Conservation (phyloP, 2,113 vertebrate genomes). For the Trematocara zebra region DNA sequence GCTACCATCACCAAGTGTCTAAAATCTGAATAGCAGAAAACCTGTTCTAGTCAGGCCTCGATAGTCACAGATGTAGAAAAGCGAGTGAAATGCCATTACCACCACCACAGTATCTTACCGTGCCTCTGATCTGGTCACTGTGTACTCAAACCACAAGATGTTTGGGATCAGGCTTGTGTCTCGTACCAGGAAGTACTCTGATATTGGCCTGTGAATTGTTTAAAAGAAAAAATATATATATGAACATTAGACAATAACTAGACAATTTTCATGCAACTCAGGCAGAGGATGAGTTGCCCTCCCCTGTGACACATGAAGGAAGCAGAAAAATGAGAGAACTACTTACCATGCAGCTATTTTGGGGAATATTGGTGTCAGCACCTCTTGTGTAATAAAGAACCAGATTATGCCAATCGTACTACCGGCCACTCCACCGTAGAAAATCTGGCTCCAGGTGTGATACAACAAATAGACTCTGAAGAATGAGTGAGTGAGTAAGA, state of each 20-base stretch:
- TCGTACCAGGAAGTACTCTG: conserved; percentile 97
- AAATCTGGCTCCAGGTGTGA: conserved; percentile 95
- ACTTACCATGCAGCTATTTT: conserved; percentile 97
- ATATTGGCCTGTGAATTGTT: conserved; percentile 80
- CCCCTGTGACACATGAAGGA: background rate
- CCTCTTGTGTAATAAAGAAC: conserved; percentile 96
- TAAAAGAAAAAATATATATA: background rate
- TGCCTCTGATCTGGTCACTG: conserved; percentile 96
- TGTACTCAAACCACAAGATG: conserved; percentile 98
- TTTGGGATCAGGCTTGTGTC: conserved; percentile 99
- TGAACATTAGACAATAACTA: background rate
- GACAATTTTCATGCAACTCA: background rate
- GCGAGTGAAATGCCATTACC: background rate
- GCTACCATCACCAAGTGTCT: background rate
- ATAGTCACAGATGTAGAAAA: background rate
- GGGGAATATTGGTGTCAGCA: conserved; percentile 94
- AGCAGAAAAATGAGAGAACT: conserved; percentile 10
- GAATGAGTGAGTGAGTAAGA: background rate
- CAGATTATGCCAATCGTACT: conserved; percentile 85
- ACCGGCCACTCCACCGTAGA: conserved; percentile 88
- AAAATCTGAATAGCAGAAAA: background rate
- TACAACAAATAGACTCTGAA: conserved; percentile 95
- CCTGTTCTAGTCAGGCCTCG: background rate
- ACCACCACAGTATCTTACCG: conserved; percentile 73
- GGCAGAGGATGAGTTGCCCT: background rate